Percentiles rank a stretch among this genome's conserved stretches.
phyloP scores from a whole-genome alignment of 2,797 vertebrate genomes.

The Arctocebus calabarensis region DNA sequence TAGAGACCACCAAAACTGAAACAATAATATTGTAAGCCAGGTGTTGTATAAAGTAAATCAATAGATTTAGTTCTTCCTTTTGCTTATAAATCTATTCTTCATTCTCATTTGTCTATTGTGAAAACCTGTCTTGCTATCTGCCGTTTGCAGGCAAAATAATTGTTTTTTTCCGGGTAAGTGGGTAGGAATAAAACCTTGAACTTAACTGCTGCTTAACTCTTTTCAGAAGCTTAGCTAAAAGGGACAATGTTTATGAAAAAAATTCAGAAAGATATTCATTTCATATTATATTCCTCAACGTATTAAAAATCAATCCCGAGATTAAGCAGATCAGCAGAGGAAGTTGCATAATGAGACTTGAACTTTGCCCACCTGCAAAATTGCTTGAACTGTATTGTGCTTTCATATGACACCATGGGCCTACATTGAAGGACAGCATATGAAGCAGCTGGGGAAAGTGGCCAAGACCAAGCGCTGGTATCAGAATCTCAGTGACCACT shows the following conservation, averaged over 20 bases:
- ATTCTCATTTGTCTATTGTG: slow-evolving; percentile 4
- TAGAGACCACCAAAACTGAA: neutral
- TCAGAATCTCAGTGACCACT: neutral
- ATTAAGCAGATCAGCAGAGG: neutral
- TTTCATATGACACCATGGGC: neutral
- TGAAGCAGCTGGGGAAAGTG: neutral
- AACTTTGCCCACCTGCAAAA: neutral
- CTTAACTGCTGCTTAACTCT: neutral
- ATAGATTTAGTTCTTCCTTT: neutral
- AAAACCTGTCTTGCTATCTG: neutral
- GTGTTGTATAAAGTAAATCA: neutral
- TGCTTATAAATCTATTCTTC: neutral
- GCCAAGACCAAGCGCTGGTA: neutral
- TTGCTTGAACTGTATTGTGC: neutral
- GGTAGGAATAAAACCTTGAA: neutral
- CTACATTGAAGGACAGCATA: neutral
- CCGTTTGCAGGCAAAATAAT: neutral
- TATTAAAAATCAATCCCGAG: neutral
- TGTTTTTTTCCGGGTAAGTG: neutral
- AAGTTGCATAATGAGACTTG: neutral
- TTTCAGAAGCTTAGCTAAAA: neutral
- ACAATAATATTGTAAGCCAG: neutral
- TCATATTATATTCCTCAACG: neutral
- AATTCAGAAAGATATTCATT: neutral
- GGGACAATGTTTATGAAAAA: neutral